Base-by-base conservation (phyloP, 2,113 vertebrate species). In the Okapia johnstoni region DNA sequence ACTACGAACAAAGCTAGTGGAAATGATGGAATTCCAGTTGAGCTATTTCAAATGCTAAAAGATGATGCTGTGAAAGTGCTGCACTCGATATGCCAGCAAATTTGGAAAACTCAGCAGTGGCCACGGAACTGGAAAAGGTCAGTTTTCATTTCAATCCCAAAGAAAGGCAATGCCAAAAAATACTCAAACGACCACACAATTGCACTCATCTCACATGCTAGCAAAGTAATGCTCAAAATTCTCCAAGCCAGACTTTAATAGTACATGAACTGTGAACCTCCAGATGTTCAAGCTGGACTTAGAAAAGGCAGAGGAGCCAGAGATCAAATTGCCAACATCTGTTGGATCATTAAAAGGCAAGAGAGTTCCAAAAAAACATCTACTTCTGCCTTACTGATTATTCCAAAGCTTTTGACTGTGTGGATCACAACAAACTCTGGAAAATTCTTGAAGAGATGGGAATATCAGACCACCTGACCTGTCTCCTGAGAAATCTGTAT, bases 241-340 rank as follows among this genome's bases (percentile, higher is more conserved):
- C 19, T 70, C 63, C 19, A 70, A 70, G n/a, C 33, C 63, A 70
- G 33, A 8, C 33, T 36, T 66, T 36, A 36, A 36, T 17, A 66
- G 17, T 36, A 70, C n/a, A 23, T 70, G 9, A 36, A 23, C 4
- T 0, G 0, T 70, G 66, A 70, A 36, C 2, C 36, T 70, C 19
- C 66, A 70, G n/a, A 36, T 70, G n/a, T 70, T 70, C 36, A 70
- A 70, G 19, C 66, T 70, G 19, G 66, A 70, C 19, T 70, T 36
- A 70, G n/a, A 70, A 70, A 70, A 70, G 17, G 10, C 66, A 36
- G n/a, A 36, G n/a, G n/a, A 70, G 12, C 66, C n/a, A 36, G 66
- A 70, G n/a, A 36, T 36, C n/a, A 70, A 70, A 70, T 70, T 70
- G 66, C 10, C 66, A 70, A 23, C n/a, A 36, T 70, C 2, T 36